Percentiles rank a stretch among this genome's conserved stretches.
phyloP scores from a whole-genome alignment of 92 coral and sea anemone genomes.

The Meandrina meandrites region DNA sequence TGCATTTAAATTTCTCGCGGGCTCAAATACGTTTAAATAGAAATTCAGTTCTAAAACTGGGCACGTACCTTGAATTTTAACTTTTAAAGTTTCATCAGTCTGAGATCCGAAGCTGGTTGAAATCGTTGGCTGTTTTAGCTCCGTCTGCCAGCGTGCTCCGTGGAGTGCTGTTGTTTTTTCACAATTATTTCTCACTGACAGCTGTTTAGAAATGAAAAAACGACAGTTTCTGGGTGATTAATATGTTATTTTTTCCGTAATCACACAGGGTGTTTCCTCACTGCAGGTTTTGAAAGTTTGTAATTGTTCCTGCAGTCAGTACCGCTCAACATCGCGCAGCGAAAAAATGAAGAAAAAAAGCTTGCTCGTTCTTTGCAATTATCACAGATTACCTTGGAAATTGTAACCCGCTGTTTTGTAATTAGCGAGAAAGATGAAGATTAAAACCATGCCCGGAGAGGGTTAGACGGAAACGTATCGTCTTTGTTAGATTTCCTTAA shows the following conservation, averaged over 20 bases:
- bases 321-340: not conserved
- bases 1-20: not conserved
- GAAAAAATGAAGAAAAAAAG: not conserved
- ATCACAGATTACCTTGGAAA: constrained; percentile 42
- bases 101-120: not conserved
- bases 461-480: not conserved
- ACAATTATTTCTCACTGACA: not conserved
- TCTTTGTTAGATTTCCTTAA: not conserved
- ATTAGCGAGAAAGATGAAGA: constrained; percentile 22
- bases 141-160: not conserved
- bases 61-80: not conserved
- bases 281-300: not conserved
- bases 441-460: not conserved
- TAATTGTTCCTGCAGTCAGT: not conserved
- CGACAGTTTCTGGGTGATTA: constrained; percentile 12
- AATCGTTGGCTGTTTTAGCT: not conserved
- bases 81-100: not conserved
- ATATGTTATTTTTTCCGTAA: not conserved
- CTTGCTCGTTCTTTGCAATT: constrained; percentile 5
- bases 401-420: constrained; percentile 43
- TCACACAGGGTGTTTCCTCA: not conserved
- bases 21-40: not conserved
- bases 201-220: constrained; percentile 21
- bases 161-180: not conserved
- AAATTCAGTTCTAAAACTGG: not conserved